Percentiles rank a stretch among this genome's conserved stretches.
These are phyloP conservation scores for Bellardia pandia DNA, from an alignment of 2,888 invertebrate species.

Conservation along the genomic window DNA sequence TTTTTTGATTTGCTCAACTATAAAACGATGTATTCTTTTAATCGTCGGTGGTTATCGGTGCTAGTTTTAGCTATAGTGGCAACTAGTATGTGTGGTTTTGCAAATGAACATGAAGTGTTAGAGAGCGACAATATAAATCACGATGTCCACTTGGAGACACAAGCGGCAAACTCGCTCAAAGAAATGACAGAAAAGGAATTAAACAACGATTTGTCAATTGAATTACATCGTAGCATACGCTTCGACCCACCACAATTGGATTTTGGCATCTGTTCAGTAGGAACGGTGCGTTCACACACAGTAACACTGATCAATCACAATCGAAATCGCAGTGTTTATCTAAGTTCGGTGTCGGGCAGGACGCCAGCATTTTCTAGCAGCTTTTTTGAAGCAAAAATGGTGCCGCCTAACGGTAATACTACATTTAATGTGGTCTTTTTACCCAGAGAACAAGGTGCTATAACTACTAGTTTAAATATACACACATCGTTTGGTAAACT, in stretches of 20 bases:
- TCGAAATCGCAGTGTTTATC: conserved; percentile 93
- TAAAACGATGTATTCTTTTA: conserved; percentile 61
- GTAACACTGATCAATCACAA: conserved; percentile 95
- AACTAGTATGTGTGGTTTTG: conserved; percentile 62
- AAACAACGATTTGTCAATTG: conserved; percentile 68
- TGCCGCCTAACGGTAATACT: conserved; percentile 96
- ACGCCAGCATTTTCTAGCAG: conserved; percentile 98
- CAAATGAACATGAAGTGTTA: conserved; percentile 65
- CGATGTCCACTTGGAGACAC: conserved; percentile 47
- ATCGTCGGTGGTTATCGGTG: conserved; percentile 65
- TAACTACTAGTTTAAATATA: conserved; percentile 94
- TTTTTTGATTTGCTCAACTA: conserved; percentile 14
- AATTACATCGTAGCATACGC: conserved; percentile 80
- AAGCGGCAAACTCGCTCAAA: conserved; percentile 49
- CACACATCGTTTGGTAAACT: conserved; percentile 97
- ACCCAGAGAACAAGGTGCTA: conserved; percentile 94
- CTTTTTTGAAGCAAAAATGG: conserved; percentile 97
- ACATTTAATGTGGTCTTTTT: conserved; percentile 98
- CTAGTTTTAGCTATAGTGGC: conserved; percentile 62
- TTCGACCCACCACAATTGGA: conserved; percentile 85
- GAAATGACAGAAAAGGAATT: conserved; percentile 53
- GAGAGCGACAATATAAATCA: conserved; percentile 49
- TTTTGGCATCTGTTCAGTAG: conserved; percentile 90
- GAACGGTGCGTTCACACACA: conserved; percentile 92
- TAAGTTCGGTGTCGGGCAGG: conserved; percentile 97